A percentile compares a stretch with the other conserved stretches of the same genome.
Conservation (phyloP, 2,113 vertebrate species). For the Pterocles orientalis region DNA sequence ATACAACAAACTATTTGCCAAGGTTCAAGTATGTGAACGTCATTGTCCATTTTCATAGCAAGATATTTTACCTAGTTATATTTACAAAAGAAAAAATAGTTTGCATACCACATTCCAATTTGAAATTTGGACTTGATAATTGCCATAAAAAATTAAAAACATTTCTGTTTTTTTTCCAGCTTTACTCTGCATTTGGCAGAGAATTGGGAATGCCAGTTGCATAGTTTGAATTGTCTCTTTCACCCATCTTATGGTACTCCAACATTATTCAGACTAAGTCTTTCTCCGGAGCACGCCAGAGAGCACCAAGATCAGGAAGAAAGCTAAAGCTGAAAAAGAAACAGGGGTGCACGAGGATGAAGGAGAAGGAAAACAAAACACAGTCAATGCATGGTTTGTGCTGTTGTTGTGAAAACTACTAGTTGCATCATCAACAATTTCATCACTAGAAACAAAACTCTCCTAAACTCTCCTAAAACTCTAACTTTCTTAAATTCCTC, state of each 20-base stretch:
- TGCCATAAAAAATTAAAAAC: background rate
- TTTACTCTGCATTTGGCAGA: background rate
- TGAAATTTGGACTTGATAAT: background rate
- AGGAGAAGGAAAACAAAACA: background rate
- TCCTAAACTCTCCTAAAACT: no score
- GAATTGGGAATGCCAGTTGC: background rate
- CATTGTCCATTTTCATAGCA: background rate
- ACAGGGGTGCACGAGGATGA: background rate
- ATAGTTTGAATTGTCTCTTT: background rate
- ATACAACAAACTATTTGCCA: background rate
- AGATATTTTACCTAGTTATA: background rate
- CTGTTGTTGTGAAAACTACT: background rate
- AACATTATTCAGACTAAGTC: background rate
- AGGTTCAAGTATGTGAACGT: background rate
- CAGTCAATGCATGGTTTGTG: background rate
- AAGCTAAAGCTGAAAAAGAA: background rate
- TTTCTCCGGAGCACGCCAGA: background rate
- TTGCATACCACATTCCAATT: background rate
- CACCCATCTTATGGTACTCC: background rate
- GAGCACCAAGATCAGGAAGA: background rate
- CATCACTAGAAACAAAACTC: background rate
- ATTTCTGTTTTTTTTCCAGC: background rate
- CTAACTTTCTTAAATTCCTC: background rate
- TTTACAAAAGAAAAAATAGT: background rate
- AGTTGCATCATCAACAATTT: background rate